These are phyloP conservation scores for Thalpophila matura DNA, from an alignment of 2,888 invertebrate genomes.

Conservation along the genomic window DNA sequence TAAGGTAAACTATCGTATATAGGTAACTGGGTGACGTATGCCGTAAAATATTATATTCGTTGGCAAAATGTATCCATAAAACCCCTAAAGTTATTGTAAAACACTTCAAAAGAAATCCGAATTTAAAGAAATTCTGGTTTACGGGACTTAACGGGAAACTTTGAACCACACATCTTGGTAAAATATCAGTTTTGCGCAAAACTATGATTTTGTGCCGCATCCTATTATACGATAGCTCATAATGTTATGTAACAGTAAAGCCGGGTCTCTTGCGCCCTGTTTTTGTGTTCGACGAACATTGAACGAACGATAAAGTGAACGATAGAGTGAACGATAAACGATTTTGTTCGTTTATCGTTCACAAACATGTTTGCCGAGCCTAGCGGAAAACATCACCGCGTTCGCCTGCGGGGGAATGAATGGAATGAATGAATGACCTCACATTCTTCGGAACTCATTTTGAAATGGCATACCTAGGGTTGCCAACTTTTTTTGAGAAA, in stretches of 20 bases:
- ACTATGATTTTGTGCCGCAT: constrained; percentile 24
- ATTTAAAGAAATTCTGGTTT: constrained; percentile 51
- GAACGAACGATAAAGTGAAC: too few relatives aligned
- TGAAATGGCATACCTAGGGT: too few relatives aligned
- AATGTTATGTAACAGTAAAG: constrained; percentile 40
- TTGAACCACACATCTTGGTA: constrained; percentile 50
- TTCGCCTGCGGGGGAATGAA: too few relatives aligned
- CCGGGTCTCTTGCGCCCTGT: too few relatives aligned
- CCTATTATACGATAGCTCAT: constrained; percentile 41
- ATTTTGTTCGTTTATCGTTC: too few relatives aligned
- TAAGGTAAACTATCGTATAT: constrained; percentile 66
- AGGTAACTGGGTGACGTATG: constrained; percentile 66
- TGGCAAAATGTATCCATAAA: constrained; percentile 75
- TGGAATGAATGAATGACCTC: too few relatives aligned
- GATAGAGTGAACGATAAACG: too few relatives aligned
- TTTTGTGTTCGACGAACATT: too few relatives aligned
- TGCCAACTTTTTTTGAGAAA: too few relatives aligned
- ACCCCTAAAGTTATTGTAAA: constrained; percentile 67
- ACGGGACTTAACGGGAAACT: constrained; percentile 47
- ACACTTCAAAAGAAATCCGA: constrained; percentile 44
- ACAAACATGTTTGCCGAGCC: too few relatives aligned
- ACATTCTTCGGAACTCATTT: too few relatives aligned
- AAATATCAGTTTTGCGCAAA: constrained; percentile 42
- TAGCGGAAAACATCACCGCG: too few relatives aligned
- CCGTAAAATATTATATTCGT: constrained; percentile 61